Percentiles rank a stretch among this genome's conserved stretches.
Evolutionary conservation across 2,797 vertebrate genomes (phyloP).

Genomic region (Spinibarbus caldwelli): DNA sequence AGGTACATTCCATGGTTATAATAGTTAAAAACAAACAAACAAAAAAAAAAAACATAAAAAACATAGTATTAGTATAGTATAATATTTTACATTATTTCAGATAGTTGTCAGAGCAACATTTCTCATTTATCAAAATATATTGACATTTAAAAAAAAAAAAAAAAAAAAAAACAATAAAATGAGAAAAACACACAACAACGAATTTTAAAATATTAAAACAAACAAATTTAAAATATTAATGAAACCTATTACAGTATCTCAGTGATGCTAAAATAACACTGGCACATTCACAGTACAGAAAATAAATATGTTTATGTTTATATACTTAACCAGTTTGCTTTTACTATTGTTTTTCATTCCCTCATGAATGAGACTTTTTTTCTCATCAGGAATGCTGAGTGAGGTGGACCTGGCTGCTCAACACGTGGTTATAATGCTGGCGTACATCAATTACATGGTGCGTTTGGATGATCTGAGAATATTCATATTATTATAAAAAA

Average conservation of each 20-base stretch:
- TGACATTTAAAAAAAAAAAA: neutral
- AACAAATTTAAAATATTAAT: neutral
- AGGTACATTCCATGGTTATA: conserved; percentile 70
- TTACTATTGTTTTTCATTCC: neutral
- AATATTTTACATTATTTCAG: too few species aligned
- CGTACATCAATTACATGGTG: conserved; percentile 85
- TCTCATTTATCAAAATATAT: too few species aligned
- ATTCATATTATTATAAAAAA: neutral
- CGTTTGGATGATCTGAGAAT: conserved; percentile 6
- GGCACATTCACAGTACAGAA: neutral
- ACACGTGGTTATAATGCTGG: conserved; percentile 81
- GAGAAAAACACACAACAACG: too few species aligned
- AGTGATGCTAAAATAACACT: neutral
- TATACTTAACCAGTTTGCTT: neutral
- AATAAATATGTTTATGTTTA: neutral
- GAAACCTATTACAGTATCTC: neutral
- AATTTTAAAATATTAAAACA: too few species aligned
- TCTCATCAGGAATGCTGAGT: conserved; percentile 80
- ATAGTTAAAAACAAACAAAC: neutral
- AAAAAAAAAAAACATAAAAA: too few species aligned
- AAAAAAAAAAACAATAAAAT: too few species aligned
- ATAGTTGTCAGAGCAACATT: too few species aligned
- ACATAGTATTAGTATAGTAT: too few species aligned
- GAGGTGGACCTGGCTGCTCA: conserved; percentile 87
- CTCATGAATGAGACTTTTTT: neutral